Percentiles rank a stretch among this genome's conserved stretches.
phyloP scores from a whole-genome alignment of 2,888 invertebrate species.

The Oxystoma pomonae region DNA sequence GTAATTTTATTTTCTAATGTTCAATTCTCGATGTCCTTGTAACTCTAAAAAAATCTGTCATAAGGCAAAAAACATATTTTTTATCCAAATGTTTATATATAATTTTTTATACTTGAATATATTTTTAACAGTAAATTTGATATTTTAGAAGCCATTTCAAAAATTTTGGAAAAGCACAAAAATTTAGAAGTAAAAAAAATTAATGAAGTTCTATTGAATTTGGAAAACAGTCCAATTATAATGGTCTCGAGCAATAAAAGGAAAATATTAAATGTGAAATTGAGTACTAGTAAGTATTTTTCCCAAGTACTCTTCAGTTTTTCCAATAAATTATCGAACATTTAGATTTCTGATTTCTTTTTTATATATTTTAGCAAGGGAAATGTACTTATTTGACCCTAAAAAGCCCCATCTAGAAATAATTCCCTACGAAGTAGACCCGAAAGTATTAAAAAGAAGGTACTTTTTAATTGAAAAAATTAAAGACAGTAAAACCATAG shows the following conservation, averaged over 20 bases:
- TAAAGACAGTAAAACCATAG: slow-evolving; percentile 83
- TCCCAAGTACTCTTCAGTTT: neutral
- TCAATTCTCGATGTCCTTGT: too few relatives aligned
- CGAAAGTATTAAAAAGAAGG: slow-evolving; percentile 70
- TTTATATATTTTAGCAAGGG: slow-evolving; percentile 46
- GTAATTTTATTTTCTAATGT: too few relatives aligned
- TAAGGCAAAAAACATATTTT: too few relatives aligned
- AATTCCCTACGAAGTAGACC: slow-evolving; percentile 42
- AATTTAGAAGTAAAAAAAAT: slow-evolving; percentile 23
- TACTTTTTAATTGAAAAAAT: slow-evolving; percentile 85
- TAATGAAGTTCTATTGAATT: slow-evolving; percentile 23
- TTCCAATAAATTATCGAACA: slow-evolving; percentile 45
- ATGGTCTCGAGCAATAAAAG: slow-evolving; percentile 53
- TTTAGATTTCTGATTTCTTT: slow-evolving; percentile 22
- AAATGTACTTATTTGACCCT: slow-evolving; percentile 58
- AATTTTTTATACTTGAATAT: too few relatives aligned
- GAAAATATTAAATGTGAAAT: slow-evolving; percentile 49
- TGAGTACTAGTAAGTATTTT: slow-evolving; percentile 27
- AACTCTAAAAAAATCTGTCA: too few relatives aligned
- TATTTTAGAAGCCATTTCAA: too few relatives aligned
- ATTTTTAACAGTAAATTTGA: slow-evolving; percentile 16
- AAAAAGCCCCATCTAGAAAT: slow-evolving; percentile 42
- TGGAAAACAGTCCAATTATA: slow-evolving; percentile 47
- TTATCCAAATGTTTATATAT: too few relatives aligned
- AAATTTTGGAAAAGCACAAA: slow-evolving; percentile 13